These are phyloP conservation scores for Limnothrissa miodon DNA, from an alignment of 2,113 vertebrate genomes.

Conservation along the genomic window DNA sequence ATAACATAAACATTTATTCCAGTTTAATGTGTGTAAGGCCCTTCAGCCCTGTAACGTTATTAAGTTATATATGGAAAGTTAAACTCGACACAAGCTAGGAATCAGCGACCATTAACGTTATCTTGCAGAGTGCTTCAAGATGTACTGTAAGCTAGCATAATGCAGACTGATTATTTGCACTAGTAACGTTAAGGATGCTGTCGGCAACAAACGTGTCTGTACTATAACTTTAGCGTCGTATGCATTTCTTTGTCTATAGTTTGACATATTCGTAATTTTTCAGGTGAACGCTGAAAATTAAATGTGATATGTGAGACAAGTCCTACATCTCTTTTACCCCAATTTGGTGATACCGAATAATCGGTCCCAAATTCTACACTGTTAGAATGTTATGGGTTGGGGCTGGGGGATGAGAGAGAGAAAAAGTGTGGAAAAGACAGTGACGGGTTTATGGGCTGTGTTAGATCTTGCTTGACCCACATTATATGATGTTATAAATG, in stretches of 20 bases:
- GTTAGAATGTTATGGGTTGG: not conserved
- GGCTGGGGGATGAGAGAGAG: not conserved
- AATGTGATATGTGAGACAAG: not conserved
- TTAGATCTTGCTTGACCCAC: not conserved
- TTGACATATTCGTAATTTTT: too few species aligned
- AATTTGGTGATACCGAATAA: not conserved
- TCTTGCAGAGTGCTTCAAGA: not conserved
- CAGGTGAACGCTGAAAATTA: too few species aligned
- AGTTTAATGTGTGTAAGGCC: not conserved
- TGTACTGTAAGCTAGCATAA: not conserved
- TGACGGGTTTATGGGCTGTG: not conserved
- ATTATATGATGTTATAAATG: not conserved
- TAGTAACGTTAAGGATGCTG: too few species aligned
- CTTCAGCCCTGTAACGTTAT: not conserved
- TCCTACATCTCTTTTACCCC: too few species aligned
- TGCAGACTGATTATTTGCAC: not conserved
- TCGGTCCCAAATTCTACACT: not conserved
- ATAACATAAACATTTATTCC: too few species aligned
- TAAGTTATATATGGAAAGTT: not conserved
- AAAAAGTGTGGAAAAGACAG: not conserved
- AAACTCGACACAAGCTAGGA: not conserved
- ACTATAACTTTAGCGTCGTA: too few species aligned
- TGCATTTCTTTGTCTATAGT: too few species aligned
- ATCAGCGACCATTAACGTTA: not conserved
- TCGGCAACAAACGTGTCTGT: not conserved